Percentiles rank a stretch among this genome's conserved stretches.
phyloP scores from a whole-genome alignment of 2,797 vertebrate species.

The Poecilia gillii region DNA sequence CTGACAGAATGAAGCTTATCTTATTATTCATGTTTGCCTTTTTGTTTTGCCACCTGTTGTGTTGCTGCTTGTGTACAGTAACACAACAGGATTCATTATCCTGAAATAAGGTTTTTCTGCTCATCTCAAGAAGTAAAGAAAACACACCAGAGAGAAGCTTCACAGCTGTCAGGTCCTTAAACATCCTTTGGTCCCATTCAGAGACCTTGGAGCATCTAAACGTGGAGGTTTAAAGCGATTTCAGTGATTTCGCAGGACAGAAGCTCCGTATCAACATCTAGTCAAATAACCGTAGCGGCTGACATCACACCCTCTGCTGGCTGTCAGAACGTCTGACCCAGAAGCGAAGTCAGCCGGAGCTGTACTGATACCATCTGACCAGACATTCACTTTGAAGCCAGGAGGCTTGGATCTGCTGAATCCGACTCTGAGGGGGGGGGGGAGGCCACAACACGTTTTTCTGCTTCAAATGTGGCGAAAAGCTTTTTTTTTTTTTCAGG shows the following conservation, averaged over 20 bases:
- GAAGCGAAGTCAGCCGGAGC: conserved; percentile 15
- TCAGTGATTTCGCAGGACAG: background rate
- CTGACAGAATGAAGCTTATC: too few relatives aligned
- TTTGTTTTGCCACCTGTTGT: too few relatives aligned
- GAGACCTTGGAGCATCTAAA: background rate
- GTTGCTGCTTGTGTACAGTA: too few relatives aligned
- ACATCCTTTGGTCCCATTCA: background rate
- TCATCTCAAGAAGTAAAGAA: too few relatives aligned
- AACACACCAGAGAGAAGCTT: too few relatives aligned
- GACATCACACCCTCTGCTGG: conserved; percentile 10
- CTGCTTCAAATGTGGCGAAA: background rate
- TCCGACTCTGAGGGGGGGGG: too few relatives aligned
- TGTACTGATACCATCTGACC: conserved; percentile 1
- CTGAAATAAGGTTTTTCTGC: too few relatives aligned
- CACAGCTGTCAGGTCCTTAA: too few relatives aligned
- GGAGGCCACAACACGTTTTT: background rate
- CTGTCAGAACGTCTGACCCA: conserved; percentile 16
- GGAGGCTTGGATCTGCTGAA: background rate
- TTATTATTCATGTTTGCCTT: too few relatives aligned
- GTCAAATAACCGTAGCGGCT: conserved; percentile 21
- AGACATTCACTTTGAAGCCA: conserved; percentile 3
- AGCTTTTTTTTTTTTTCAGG: background rate
- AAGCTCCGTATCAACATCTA: background rate
- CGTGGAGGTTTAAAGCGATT: too few relatives aligned
- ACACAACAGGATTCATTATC: too few relatives aligned